Base-by-base conservation (phyloP, 53 echinoderm and acorn worm species). In the Patiria pectinifera region DNA sequence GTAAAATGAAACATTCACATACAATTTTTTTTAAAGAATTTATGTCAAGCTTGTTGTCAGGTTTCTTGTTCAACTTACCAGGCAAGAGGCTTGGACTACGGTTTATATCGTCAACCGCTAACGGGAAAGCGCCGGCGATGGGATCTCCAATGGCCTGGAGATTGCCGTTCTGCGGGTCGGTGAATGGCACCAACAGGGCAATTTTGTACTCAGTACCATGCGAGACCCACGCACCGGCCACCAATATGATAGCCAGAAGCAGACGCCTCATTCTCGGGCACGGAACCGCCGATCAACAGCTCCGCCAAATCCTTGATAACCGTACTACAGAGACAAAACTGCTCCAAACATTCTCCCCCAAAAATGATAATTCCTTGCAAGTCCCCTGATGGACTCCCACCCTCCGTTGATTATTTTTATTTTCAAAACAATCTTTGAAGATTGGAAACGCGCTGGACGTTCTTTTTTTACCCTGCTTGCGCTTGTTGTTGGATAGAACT, bases 101-200 rank as follows among this genome's bases (percentile, higher is more conserved):
- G 87, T 92, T 92, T 61, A 92, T 87, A 26, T 82, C 78, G 25
- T 89, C 85, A 14, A 93, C n/a, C 2, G 93, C 93, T 59, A 90
- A 23, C 47, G 76, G 77, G 62, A 93, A 93, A 14, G 93, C 93
- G 21, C 93, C 93, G 11, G 93, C 93, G 49, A 93, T 85, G 15
- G 84, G 76, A 18, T 83, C 90, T 23, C 93, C 93, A n/a, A 90
- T 69, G 81, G 66, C 90, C 66, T 62, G 80, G 48, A 63, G 21
- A 22, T 81, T 70, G 9, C 80, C 80, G 48, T 24, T 90, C 90
- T 90, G 90, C 48, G 90, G 90, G n/a, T 90, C 90, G 23, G 90
- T 90, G 48, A 80, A 63, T 9, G 90, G 90, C 25, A 90, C 90
- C 3, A 90, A 23, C 63, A 90, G 48, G 14, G 62, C 90, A 63